A percentile compares a stretch with the other conserved stretches of the same genome.
Conservation (phyloP, 2,797 vertebrate genomes). For the Artibeus jamaicensis region DNA sequence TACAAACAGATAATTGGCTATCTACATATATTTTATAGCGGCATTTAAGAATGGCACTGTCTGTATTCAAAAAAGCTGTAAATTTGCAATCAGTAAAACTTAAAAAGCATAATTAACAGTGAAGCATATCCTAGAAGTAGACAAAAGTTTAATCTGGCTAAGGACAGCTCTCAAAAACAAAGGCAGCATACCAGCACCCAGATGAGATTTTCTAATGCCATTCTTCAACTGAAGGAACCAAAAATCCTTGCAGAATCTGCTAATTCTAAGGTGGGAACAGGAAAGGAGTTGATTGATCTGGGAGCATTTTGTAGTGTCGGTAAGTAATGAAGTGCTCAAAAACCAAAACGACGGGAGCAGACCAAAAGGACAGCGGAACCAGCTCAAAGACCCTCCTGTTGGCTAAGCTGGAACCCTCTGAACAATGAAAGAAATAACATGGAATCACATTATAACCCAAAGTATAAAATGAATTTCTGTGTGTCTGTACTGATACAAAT, state of each 20-base stretch:
- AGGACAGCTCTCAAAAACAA: conserved; percentile 4
- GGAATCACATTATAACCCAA: not conserved
- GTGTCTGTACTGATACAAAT: not conserved
- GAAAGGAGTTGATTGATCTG: not conserved
- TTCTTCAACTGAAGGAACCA: not conserved
- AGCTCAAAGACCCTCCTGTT: not conserved
- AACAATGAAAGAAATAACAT: not conserved
- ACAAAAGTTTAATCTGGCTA: not conserved
- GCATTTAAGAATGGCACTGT: not conserved
- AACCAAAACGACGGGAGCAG: not conserved
- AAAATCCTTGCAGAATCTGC: not conserved
- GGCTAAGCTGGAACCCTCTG: not conserved
- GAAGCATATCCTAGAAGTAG: not conserved
- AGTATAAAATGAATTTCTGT: not conserved
- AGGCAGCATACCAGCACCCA: not conserved
- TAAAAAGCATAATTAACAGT: not conserved
- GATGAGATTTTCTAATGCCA: not conserved
- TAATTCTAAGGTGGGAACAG: not conserved
- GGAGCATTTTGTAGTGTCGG: not conserved
- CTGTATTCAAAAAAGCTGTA: not conserved
- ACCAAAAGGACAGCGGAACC: not conserved
- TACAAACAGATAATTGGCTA: not conserved
- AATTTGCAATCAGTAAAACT: not conserved
- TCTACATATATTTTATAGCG: not conserved
- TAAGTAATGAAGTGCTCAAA: not conserved